Evolutionary conservation across 2,113 vertebrate species (phyloP).

Genomic region (Phyllostomus hastatus): DNA sequence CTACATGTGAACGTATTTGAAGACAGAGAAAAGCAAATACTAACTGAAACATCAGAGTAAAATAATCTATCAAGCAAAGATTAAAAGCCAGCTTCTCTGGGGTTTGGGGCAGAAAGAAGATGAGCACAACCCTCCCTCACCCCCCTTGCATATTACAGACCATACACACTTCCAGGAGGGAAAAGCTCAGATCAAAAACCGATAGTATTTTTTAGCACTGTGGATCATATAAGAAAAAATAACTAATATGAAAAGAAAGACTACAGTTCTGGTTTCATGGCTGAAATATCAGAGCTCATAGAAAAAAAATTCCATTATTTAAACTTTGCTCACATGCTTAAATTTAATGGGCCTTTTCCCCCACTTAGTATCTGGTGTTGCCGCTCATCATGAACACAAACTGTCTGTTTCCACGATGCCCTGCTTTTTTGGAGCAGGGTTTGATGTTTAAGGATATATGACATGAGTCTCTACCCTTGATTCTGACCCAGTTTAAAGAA

Average conservation of each 20-base stretch:
- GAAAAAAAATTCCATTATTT: neutral
- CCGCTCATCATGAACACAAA: neutral
- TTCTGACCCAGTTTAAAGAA: conserved; percentile 34
- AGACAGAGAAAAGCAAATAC: neutral
- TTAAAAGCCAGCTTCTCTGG: neutral
- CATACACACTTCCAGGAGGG: neutral
- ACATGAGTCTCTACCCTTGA: conserved; percentile 10
- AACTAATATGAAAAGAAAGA: neutral
- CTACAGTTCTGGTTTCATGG: neutral
- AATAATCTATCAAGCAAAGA: neutral
- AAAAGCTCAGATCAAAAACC: neutral
- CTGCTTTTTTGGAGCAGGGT: neutral
- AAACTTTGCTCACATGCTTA: neutral
- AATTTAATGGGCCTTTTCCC: neutral
- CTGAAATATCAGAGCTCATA: neutral
- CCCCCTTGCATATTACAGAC: neutral
- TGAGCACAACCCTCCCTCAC: neutral
- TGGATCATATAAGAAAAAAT: neutral
- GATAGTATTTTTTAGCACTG: neutral
- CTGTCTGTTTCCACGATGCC: neutral
- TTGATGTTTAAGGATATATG: conserved; percentile 8
- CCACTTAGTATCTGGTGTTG: neutral
- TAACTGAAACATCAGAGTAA: neutral
- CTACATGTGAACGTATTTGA: neutral
- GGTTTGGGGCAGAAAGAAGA: neutral